Evolutionary conservation across 2,797 vertebrate species (phyloP).

Genomic region (Lindbergichthys nudifrons): DNA sequence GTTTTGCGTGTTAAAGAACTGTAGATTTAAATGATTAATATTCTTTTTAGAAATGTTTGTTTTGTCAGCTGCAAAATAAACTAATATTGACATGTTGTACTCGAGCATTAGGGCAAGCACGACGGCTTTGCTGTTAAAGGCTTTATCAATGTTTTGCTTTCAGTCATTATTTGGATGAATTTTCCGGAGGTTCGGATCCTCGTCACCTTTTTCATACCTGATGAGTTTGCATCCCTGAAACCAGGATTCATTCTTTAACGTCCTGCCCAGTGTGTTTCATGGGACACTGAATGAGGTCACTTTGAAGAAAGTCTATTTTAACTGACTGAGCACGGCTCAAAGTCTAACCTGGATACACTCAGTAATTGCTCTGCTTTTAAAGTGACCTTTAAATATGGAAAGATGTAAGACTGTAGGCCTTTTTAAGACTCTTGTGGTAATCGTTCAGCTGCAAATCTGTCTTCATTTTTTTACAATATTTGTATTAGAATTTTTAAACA

Average conservation of each 20-base stretch:
- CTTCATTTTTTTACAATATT: too few species aligned
- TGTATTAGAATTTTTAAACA: too few species aligned
- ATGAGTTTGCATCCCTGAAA: background rate
- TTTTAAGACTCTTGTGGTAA: background rate
- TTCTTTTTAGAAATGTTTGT: too few species aligned
- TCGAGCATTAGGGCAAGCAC: too few species aligned
- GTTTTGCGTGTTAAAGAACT: background rate
- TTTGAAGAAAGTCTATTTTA: slow-evolving; percentile 49
- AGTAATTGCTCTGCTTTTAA: slow-evolving; percentile 9
- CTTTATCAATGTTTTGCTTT: background rate
- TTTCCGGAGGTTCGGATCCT: background rate
- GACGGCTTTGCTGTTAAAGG: background rate
- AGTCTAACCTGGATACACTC: slow-evolving; percentile 29
- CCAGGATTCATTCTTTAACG: slow-evolving; percentile 9
- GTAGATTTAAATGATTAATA: background rate
- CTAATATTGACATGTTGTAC: too few species aligned
- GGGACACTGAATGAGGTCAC: slow-evolving; percentile 45
- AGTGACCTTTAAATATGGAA: slow-evolving; percentile 6
- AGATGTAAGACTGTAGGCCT: background rate
- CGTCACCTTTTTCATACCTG: too few species aligned
- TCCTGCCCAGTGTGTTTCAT: slow-evolving; percentile 1
- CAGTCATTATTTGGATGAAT: background rate
- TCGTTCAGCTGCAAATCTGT: background rate
- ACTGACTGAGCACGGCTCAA: slow-evolving; percentile 24
- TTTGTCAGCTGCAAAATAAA: too few species aligned